Evolutionary conservation across 2,113 vertebrate genomes (phyloP), one percentile per base, ranked within the genome.

Genomic region (Pangasianodon gigas): DNA sequence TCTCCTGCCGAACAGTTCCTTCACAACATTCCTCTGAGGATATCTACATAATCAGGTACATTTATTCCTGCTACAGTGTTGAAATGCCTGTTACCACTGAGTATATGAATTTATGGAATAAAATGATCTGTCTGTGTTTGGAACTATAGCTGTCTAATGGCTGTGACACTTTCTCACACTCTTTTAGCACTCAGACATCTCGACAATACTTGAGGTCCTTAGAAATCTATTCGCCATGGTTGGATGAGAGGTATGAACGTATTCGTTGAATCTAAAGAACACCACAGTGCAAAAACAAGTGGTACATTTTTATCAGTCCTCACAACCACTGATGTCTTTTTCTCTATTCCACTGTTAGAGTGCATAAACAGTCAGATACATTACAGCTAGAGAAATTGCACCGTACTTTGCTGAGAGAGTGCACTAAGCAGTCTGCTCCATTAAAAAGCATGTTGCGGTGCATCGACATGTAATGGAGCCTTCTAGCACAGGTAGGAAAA

Each of bases 1-100:
- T 84, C 71, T 90, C 67, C 75, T 83, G 44, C 51, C 62, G 74
- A 77, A 89, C 44, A 18, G 74, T 79, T 84, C 82, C 62, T 89
- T 44, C 58, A 46, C 19, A 11, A 86, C 75, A 11, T 89, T 87
- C 62, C 71, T 89, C 81, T 54, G 37, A 80, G 79, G 85, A 81
- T 67, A 85, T 67, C 54, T 13, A 81, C 74, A 87, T 81, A 89
- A 91, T 87, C 88, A 83, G 87, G 48, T 52, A 77, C 58, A 80
- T 62, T 69, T n/a, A 80, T 89, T 84, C 69, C 74, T 56, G 80
- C 56, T 58, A 41, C n/a, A 37, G 41, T 48, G 87, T 26, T 84
- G 62, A 82, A 91, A 85, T 86, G 54, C 14, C 62, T 69, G 44
- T 75, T 77, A 75, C 37, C 37, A 60, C 6, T 2, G 21, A 54